These are phyloP conservation scores for Sphaeridia pumilis DNA, from an alignment of 2,888 invertebrate species.

Conservation along the genomic window DNA sequence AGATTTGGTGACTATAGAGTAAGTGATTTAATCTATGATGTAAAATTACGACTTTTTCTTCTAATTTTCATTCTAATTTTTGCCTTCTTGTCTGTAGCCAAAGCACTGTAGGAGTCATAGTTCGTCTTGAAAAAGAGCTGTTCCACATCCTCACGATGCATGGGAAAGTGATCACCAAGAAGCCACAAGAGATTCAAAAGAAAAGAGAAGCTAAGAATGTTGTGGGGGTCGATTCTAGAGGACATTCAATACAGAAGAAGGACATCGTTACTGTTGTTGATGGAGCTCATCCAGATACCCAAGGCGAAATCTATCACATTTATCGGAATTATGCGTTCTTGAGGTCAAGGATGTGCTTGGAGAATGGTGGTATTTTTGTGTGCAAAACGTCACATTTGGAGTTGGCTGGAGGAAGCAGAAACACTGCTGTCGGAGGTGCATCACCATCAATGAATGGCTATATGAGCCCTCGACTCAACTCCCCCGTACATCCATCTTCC, in stretches of 20 bases:
- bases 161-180: slow-evolving; percentile 86
- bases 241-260: slow-evolving; percentile 82
- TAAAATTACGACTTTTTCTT: no score
- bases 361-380: slow-evolving; percentile 97
- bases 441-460: slow-evolving; percentile 47
- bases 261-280: slow-evolving; percentile 97
- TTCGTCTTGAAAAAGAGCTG: slow-evolving; percentile 89
- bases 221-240: slow-evolving; percentile 84
- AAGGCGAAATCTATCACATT: slow-evolving; percentile 93
- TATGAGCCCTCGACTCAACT: slow-evolving; percentile 87
- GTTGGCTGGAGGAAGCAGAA: slow-evolving; percentile 70
- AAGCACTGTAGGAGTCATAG: slow-evolving; percentile 96
- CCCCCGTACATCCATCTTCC: slow-evolving; percentile 70
- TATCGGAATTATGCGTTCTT: slow-evolving; percentile 93
- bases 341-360: slow-evolving; percentile 85
- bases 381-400: slow-evolving; percentile 89
- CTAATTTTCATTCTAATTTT: no score
- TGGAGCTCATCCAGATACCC: slow-evolving; percentile 84
- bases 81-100: no score
- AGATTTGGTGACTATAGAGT: slow-evolving; percentile 88
- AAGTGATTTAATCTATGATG: slow-evolving; percentile 41
- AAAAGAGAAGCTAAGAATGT: slow-evolving; percentile 80
- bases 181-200: slow-evolving; percentile 86
- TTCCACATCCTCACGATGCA: slow-evolving; percentile 96
- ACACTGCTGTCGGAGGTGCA: not conserved